These are phyloP conservation scores for Drymonia ruficornis DNA, from an alignment of 2,888 invertebrate species.

Conservation along the genomic window DNA sequence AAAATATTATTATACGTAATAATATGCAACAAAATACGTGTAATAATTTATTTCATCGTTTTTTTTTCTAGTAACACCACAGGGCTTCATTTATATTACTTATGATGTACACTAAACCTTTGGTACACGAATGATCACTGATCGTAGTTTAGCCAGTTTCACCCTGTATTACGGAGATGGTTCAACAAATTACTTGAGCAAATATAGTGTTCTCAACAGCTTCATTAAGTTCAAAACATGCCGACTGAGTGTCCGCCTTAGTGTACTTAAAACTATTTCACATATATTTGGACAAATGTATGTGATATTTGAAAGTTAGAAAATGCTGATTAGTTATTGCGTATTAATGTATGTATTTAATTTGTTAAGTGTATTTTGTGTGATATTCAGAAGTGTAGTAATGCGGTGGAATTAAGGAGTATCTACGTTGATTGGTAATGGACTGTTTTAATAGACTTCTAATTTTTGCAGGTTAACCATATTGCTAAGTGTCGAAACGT, in stretches of 20 bases:
- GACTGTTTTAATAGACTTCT: background rate
- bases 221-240: constrained; percentile 2
- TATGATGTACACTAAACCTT: too few species aligned
- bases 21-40: too few species aligned
- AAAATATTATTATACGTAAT: too few species aligned
- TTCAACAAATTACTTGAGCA: background rate
- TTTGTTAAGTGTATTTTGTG: background rate
- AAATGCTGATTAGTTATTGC: constrained; percentile 7
- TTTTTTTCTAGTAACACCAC: too few species aligned
- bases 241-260: background rate
- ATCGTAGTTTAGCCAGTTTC: background rate
- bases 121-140: background rate
- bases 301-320: constrained; percentile 1
- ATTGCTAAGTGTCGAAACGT: constrained; percentile 36
- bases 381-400: background rate
- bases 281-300: background rate
- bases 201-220: background rate
- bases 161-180: background rate
- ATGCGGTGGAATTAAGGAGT: too few species aligned
- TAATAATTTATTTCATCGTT: too few species aligned
- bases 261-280: background rate
- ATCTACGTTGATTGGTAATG: too few species aligned
- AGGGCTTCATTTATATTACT: too few species aligned
- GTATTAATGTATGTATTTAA: constrained; percentile 9
- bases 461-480: constrained; percentile 7